phyloP scores from a whole-genome alignment of 2,888 invertebrate genomes.

The Autographa gamma region DNA sequence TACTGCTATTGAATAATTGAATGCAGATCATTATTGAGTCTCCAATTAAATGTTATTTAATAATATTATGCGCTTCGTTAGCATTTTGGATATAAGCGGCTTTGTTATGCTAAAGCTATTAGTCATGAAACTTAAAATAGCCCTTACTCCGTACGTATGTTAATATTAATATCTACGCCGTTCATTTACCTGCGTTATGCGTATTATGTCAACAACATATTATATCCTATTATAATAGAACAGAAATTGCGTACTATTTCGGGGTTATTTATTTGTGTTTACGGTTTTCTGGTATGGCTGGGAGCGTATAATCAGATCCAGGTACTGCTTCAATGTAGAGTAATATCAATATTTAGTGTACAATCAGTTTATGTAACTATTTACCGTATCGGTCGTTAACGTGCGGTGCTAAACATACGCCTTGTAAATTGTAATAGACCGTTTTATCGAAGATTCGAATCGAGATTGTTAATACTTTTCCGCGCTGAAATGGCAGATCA shows the following conservation, averaged over 20 bases:
- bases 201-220: too few species aligned
- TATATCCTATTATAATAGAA: too few species aligned
- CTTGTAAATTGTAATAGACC: neutral
- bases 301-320: conserved; percentile 6
- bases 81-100: neutral
- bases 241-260: neutral
- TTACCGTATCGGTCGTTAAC: conserved; percentile 6
- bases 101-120: neutral
- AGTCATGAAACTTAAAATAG: neutral
- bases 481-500: too few species aligned
- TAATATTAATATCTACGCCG: too few species aligned
- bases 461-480: too few species aligned
- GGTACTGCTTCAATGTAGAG: neutral
- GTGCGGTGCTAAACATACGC: neutral
- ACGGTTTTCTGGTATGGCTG: neutral
- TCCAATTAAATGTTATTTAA: neutral
- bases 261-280: neutral
- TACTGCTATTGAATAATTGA: conserved; percentile 17
- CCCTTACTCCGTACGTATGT: too few species aligned
- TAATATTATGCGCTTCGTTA: neutral
- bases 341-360: conserved; percentile 8
- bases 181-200: too few species aligned
- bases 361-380: conserved; percentile 10
- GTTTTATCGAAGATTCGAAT: neutral
- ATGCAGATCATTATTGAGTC: neutral